Evolutionary conservation across 1,140 invertebrate species (phyloP).

Genomic region (roundworm (Caenorhabditis elegans)): DNA sequence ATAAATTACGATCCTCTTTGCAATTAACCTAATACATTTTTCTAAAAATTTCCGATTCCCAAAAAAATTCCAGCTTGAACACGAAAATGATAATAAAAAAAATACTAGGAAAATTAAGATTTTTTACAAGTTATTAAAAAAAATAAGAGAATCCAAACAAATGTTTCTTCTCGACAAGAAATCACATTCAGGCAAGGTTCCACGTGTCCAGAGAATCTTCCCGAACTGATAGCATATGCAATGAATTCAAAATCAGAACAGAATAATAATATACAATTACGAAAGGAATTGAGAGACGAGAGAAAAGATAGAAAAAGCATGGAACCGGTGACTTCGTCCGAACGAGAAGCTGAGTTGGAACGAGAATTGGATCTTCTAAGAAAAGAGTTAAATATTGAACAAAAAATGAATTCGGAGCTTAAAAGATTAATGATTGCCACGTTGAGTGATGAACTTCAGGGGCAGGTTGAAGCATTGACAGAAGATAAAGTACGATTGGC

Average conservation of each 20-base stretch:
- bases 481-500: conserved; percentile 33
- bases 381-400: conserved; percentile 1
- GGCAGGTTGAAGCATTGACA: conserved; percentile 24
- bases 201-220: conserved; percentile 8
- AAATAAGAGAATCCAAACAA: too few species aligned
- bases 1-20: too few species aligned
- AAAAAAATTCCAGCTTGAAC: too few species aligned
- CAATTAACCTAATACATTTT: too few species aligned
- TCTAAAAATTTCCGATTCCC: too few species aligned
- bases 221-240: conserved; percentile 20
- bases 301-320: background rate
- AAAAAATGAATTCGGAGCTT: conserved; percentile 20
- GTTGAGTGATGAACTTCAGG: conserved; percentile 13
- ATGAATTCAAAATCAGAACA: conserved; percentile 16
- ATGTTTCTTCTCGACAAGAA: too few species aligned
- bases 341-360: background rate
- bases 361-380: background rate
- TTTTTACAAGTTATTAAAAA: too few species aligned
- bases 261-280: background rate
- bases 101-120: too few species aligned
- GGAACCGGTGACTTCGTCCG: background rate
- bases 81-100: too few species aligned
- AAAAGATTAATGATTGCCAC: conserved; percentile 29
- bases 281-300: background rate
- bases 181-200: background rate